A percentile compares a stretch with the other conserved stretches of the same genome.
Evolutionary conservation across 2,797 vertebrate genomes (phyloP).

Genomic region (Babyrousa celebensis): DNA sequence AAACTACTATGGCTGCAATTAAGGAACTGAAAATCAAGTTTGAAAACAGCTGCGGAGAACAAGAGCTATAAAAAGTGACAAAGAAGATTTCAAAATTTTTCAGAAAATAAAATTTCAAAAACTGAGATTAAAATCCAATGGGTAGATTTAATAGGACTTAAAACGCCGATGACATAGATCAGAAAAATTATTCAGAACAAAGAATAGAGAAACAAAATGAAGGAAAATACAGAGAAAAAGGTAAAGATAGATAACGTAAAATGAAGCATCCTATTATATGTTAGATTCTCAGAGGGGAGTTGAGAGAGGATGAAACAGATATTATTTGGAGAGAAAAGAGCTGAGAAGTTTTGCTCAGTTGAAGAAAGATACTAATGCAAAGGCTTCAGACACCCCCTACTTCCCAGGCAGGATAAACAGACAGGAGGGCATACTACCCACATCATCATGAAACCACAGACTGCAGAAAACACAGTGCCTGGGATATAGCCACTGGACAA

Average conservation of each 20-base stretch:
- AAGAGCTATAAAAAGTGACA: not conserved
- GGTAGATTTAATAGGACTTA: not conserved
- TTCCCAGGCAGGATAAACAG: conserved; percentile 46
- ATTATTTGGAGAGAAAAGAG: conserved; percentile 40
- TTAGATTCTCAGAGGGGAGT: not conserved
- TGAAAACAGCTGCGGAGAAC: not conserved
- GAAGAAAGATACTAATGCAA: conserved; percentile 38
- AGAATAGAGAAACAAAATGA: not conserved
- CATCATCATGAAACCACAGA: not conserved
- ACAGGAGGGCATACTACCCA: not conserved
- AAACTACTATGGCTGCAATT: not conserved
- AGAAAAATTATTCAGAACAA: not conserved
- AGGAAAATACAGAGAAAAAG: not conserved
- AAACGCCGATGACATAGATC: not conserved
- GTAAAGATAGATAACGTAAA: not conserved
- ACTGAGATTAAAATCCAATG: not conserved
- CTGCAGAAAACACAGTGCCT: not conserved
- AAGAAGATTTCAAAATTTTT: conserved; percentile 1
- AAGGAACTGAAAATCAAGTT: not conserved
- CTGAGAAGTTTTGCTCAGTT: conserved; percentile 27
- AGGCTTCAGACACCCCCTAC: not conserved
- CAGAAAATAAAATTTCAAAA: conserved; percentile 39
- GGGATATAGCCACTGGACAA: not conserved
- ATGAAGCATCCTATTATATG: not conserved
- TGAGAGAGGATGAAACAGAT: conserved; percentile 21